phyloP scores from a whole-genome alignment of 2,888 invertebrate species.

The Caenorhabditis panamensis region DNA sequence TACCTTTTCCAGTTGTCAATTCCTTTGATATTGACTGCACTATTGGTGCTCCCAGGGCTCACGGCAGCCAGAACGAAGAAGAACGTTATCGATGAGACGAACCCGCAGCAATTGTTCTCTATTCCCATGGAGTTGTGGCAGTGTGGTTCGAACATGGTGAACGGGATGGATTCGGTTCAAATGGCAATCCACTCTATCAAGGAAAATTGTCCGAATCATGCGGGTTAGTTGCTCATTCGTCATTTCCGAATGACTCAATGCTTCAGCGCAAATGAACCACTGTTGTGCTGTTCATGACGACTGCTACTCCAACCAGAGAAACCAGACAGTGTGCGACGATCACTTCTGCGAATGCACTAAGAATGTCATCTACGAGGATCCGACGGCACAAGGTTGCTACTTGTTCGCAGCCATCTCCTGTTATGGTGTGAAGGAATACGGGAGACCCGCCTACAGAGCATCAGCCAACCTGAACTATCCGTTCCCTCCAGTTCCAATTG shows the following conservation, averaged over 20 bases:
- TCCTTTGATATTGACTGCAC: neutral
- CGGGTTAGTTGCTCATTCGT: neutral
- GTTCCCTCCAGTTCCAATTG: neutral
- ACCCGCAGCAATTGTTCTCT: neutral
- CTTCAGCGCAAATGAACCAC: neutral
- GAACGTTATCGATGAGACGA: neutral
- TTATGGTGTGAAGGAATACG: neutral
- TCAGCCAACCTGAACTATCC: neutral
- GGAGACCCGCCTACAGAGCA: neutral
- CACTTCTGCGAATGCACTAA: neutral
- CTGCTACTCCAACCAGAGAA: neutral
- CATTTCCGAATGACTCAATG: neutral
- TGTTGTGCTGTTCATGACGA: neutral
- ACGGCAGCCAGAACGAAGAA: neutral
- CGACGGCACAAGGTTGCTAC: neutral
- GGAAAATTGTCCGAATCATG: neutral
- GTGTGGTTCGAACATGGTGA: neutral
- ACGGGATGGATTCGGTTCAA: neutral
- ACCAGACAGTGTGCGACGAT: neutral
- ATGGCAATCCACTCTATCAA: neutral
- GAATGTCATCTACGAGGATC: neutral
- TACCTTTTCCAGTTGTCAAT: neutral
- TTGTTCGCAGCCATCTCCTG: neutral
- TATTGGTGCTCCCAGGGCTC: neutral
- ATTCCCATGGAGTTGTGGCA: neutral